These are phyloP conservation scores for Phortica okadai DNA, from an alignment of 2,888 invertebrate species.

Conservation along the genomic window DNA sequence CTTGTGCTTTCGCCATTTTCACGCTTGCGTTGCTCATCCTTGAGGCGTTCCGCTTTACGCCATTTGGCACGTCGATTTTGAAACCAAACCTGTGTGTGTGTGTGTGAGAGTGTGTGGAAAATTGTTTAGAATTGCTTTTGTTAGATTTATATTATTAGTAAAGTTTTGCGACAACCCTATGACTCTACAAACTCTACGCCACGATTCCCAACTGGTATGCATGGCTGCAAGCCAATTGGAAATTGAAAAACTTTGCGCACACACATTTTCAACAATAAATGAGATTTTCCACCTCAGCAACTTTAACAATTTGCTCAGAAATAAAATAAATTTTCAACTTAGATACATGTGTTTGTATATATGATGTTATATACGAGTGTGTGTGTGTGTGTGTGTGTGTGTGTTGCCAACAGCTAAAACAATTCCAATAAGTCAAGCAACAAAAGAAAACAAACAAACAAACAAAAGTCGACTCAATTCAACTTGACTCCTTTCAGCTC, in stretches of 20 bases:
- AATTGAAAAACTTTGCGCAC: slow-evolving; percentile 68
- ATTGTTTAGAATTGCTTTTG: slow-evolving; percentile 52
- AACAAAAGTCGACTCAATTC: slow-evolving; percentile 39
- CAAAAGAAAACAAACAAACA: slow-evolving; percentile 50
- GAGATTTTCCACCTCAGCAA: slow-evolving; percentile 73
- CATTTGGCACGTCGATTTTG: slow-evolving; percentile 95
- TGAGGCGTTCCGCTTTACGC: slow-evolving; percentile 93
- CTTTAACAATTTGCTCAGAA: slow-evolving; percentile 67
- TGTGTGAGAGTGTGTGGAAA: slow-evolving; percentile 31
- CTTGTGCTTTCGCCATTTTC: slow-evolving; percentile 84
- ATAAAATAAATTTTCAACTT: slow-evolving; percentile 6
- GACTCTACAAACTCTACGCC: not conserved
- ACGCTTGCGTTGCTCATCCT: slow-evolving; percentile 92
- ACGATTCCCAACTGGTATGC: not conserved
- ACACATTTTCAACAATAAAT: slow-evolving; percentile 58
- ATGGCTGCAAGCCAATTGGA: slow-evolving; percentile 61
- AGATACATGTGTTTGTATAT: not conserved
- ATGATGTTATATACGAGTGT: not conserved
- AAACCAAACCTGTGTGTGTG: slow-evolving; percentile 88
- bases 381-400: slow-evolving; percentile 13
- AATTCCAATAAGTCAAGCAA: slow-evolving; percentile 30
- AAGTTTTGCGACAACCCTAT: slow-evolving; percentile 34
- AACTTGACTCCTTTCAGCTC: not conserved
- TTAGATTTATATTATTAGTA: slow-evolving; percentile 59
- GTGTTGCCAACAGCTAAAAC: slow-evolving; percentile 42